These are phyloP conservation scores for Steatocranus sp. DNA, from an alignment of 2,797 vertebrate species.

Conservation along the genomic window DNA sequence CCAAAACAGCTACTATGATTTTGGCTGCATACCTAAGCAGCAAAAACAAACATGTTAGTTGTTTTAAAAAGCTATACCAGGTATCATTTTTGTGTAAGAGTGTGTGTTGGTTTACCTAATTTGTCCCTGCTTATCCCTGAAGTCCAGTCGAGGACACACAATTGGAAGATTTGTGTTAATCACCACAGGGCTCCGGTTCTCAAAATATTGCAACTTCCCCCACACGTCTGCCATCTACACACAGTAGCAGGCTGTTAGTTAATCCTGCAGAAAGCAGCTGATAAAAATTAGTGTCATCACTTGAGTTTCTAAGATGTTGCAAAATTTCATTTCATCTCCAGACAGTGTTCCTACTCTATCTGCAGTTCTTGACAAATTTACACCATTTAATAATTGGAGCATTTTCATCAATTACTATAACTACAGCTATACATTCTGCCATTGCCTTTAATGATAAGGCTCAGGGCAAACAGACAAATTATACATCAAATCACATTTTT, in stretches of 20 bases:
- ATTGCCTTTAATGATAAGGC: background rate
- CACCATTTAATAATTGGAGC: background rate
- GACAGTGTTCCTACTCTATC: background rate
- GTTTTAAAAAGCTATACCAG: background rate
- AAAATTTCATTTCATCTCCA: background rate
- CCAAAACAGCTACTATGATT: constrained; percentile 89
- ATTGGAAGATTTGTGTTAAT: constrained; percentile 86
- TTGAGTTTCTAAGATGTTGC: background rate
- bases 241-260: background rate
- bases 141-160: constrained; percentile 83
- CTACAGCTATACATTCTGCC: background rate
- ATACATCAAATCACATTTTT: background rate
- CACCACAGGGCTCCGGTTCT: constrained; percentile 86
- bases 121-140: constrained; percentile 84
- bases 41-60: background rate
- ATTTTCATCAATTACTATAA: background rate
- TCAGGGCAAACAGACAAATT: background rate
- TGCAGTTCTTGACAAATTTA: background rate
- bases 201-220: constrained; percentile 76
- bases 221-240: constrained; percentile 86
- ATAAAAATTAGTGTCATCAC: background rate
- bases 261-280: background rate
- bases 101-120: constrained; percentile 70
- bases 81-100: background rate
- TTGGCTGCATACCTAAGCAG: constrained; percentile 87